Conservation (phyloP, 92 coral and sea anemone genomes). For the Blastomussa wellsi region DNA sequence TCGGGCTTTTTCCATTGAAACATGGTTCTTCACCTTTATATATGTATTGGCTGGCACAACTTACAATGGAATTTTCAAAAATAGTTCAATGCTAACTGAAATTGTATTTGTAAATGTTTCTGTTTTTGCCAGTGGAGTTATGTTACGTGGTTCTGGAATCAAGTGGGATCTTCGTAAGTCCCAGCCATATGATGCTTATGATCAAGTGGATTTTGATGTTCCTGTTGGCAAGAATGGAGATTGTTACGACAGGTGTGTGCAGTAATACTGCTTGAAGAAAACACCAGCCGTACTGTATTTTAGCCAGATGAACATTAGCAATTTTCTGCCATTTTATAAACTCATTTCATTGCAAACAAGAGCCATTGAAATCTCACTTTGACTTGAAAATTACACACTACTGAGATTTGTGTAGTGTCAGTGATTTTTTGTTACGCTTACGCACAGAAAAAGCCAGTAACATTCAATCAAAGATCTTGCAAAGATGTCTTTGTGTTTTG, state of each 20-base stretch:
- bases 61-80: too few species aligned
- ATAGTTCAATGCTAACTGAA: too few species aligned
- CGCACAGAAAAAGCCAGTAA: too few species aligned
- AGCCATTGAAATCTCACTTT: neutral
- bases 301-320: neutral
- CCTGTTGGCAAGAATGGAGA: conserved; percentile 99
- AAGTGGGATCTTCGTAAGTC: conserved; percentile 95
- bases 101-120: neutral
- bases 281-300: neutral
- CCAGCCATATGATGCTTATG: conserved; percentile 95
- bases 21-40: too few species aligned
- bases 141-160: conserved; percentile 93
- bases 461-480: too few species aligned
- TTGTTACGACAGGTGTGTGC: conserved; percentile 89
- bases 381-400: too few species aligned
- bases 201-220: conserved; percentile 93
- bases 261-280: neutral
- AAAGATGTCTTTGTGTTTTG: too few species aligned
- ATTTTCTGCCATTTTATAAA: too few species aligned
- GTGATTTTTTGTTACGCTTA: too few species aligned
- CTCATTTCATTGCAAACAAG: neutral
- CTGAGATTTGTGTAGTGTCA: too few species aligned
- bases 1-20: too few species aligned
- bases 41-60: too few species aligned
- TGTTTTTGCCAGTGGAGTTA: conserved; percentile 74